These are phyloP conservation scores for Amphiprion clarkii DNA, from an alignment of 2,797 vertebrate species.

Conservation along the genomic window DNA sequence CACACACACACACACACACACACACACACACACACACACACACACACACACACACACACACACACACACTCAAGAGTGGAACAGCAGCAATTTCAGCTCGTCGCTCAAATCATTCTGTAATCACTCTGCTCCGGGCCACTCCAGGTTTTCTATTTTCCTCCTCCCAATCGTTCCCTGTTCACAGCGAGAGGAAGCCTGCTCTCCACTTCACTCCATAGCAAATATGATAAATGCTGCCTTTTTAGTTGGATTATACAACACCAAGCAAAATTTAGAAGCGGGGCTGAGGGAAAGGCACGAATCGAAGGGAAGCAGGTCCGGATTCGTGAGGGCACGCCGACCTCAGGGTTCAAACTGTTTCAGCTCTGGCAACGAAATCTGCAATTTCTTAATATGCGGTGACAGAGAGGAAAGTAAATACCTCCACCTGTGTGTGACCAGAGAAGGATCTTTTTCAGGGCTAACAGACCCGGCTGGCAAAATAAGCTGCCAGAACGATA, in stretches of 20 bases:
- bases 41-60: constrained; percentile 22
- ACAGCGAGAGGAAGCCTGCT: constrained; percentile 31
- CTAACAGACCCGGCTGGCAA: not conserved
- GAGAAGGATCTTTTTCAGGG: constrained; percentile 7
- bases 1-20: too few relatives aligned
- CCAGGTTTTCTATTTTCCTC: constrained; percentile 54
- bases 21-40: constrained; percentile 10
- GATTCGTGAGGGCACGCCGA: not conserved
- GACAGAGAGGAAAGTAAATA: constrained; percentile 5
- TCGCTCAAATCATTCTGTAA: constrained; percentile 68
- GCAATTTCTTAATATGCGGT: constrained; percentile 20
- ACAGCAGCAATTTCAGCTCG: constrained; percentile 59
- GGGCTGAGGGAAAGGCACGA: not conserved
- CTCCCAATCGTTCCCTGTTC: constrained; percentile 34
- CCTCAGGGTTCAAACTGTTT: not conserved
- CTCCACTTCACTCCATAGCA: constrained; percentile 34
- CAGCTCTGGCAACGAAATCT: constrained; percentile 9
- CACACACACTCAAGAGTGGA: constrained; percentile 27
- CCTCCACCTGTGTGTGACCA: constrained; percentile 5
- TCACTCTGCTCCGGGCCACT: constrained; percentile 65
- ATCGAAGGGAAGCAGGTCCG: not conserved
- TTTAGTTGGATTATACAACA: constrained; percentile 50
- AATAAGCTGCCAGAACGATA: not conserved
- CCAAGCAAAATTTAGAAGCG: constrained; percentile 17
- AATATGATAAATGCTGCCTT: constrained; percentile 48